Evolutionary conservation across 2,888 invertebrate species (phyloP), one percentile per base, ranked within the genome.

Genomic region (Gibbula magus): DNA sequence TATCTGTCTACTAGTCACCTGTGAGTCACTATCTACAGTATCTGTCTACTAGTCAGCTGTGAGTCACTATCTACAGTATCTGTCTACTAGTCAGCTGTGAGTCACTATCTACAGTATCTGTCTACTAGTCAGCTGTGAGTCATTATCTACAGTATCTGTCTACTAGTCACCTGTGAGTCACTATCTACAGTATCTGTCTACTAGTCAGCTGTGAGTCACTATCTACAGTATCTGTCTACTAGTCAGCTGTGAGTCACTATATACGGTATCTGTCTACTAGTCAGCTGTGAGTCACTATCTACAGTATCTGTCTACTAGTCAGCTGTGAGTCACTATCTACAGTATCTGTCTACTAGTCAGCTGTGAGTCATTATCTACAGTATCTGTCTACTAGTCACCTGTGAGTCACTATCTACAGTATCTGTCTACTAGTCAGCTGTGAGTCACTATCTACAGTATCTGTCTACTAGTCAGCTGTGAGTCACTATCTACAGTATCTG

Each of bases 381-480:
- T 3, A 53, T 1, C 53, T 53, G 53, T 53, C 16, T 53, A n/a
- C 53, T 53, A n/a, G 53, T 53, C 53, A 53, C 16, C 10, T 4
- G 53, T n/a, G 53, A 10, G 96, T 96, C 7, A 93, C 97, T 67
- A 97, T 96, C 94, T 96, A 97, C 5, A 96, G 97, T 35, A 94
- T 98, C 52, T 97, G 97, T 91, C 94, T 98, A 79, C 96, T 97
- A 89, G 94, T 97, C 81, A 95, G 96, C 92, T 96, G 97, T 97
- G 93, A 93, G 89, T 83, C 18, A 2, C n/a, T 3, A 53, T 1
- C 53, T 53, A 16, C 53, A 53, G 66, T 66, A n/a, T 98, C 53
- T 97, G 96, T 90, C 94, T 98, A 77, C 96, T 97, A 90, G 94
- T 97, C 81, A 95, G 96, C 92, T 95, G 97, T 96, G 93, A 93